Percentiles rank a stretch among this genome's conserved stretches.
These are phyloP conservation scores for Popillia japonica DNA, from an alignment of 1,140 invertebrate genomes.

Conservation along the genomic window DNA sequence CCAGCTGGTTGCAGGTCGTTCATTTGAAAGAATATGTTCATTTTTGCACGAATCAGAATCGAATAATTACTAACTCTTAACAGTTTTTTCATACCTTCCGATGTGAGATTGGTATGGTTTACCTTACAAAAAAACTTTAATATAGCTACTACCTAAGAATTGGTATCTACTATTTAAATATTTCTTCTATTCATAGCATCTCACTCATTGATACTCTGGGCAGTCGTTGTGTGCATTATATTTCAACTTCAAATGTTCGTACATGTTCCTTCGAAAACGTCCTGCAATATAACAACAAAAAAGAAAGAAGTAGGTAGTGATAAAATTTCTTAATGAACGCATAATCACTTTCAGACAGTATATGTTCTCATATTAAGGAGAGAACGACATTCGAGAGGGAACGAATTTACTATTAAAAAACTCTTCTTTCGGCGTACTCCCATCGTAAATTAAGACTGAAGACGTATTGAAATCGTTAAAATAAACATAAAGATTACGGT, in stretches of 20 bases:
- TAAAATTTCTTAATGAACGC: slow-evolving; percentile 30
- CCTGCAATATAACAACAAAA: background rate
- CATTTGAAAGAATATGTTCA: too few species aligned
- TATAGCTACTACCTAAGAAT: too few species aligned
- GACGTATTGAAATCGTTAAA: slow-evolving; percentile 32
- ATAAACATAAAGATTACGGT: slow-evolving; percentile 33
- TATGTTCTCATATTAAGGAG: slow-evolving; percentile 24
- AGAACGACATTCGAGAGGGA: slow-evolving; percentile 10
- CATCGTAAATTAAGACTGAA: slow-evolving; percentile 32
- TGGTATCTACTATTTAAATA: too few species aligned
- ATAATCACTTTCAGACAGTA: slow-evolving; percentile 6
- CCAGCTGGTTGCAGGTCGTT: too few species aligned
- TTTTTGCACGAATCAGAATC: too few species aligned
- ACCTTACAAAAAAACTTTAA: too few species aligned
- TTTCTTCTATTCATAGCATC: too few species aligned
- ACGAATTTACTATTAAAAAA: slow-evolving; percentile 23
- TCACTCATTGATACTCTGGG: too few species aligned
- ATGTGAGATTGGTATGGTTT: too few species aligned
- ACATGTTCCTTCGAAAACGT: background rate
- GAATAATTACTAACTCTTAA: too few species aligned
- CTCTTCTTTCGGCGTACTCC: slow-evolving; percentile 22
- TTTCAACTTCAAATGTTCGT: background rate
- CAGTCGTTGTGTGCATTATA: background rate
- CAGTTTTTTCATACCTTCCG: too few species aligned
- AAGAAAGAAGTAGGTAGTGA: background rate